Percentiles rank a stretch among this genome's conserved stretches.
These are phyloP conservation scores for Diachasma alloeum DNA, from an alignment of 1,140 invertebrate species.

Conservation along the genomic window DNA sequence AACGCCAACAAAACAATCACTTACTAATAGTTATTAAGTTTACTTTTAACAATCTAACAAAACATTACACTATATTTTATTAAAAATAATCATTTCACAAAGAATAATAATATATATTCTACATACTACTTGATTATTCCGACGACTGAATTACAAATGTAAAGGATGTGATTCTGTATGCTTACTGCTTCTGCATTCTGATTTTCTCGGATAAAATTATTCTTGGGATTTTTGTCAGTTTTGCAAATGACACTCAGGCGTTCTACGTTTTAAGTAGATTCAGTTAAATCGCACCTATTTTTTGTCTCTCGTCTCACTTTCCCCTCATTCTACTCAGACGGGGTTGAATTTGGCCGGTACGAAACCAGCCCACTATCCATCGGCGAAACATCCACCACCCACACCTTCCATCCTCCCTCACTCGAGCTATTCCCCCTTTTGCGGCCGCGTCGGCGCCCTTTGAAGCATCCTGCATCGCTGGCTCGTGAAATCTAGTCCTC, in stretches of 20 bases:
- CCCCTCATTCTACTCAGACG: background rate
- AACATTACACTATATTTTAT: background rate
- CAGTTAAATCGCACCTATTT: slow-evolving; percentile 17
- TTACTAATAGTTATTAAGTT: slow-evolving; percentile 60
- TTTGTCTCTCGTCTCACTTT: background rate
- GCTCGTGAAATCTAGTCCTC: slow-evolving; percentile 66
- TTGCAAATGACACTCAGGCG: background rate
- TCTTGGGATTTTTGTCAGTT: background rate
- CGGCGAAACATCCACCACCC: background rate
- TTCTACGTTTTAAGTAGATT: background rate
- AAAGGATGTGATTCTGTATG: background rate
- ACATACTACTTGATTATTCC: too few species aligned
- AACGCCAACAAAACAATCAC: slow-evolving; percentile 64
- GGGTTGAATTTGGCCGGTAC: background rate
- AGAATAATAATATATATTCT: too few species aligned
- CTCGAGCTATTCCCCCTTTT: slow-evolving; percentile 53
- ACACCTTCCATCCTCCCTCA: slow-evolving; percentile 35
- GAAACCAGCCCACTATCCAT: background rate
- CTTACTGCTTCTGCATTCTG: too few species aligned
- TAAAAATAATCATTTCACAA: background rate
- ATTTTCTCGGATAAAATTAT: background rate
- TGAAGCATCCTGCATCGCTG: slow-evolving; percentile 61
- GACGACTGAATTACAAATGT: background rate
- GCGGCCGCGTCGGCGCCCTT: slow-evolving; percentile 59
- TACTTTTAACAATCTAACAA: slow-evolving; percentile 35